A percentile compares a stretch with the other conserved stretches of the same genome.
Conservation (phyloP, 2,113 vertebrate genomes). For the Desmodus rotundus region DNA sequence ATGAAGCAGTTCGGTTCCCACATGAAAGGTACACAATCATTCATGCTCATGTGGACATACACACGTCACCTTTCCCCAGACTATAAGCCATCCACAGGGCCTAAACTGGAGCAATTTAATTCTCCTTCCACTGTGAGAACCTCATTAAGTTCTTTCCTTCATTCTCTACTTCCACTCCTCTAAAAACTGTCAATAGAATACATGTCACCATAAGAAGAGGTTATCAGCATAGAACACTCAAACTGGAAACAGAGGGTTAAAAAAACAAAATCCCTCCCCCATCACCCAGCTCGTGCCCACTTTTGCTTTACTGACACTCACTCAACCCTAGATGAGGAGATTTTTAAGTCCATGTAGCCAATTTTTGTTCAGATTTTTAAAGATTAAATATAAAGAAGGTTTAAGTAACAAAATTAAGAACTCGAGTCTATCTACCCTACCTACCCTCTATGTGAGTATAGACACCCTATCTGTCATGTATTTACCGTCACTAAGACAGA, state of each 20-base stretch:
- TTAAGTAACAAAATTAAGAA: background rate
- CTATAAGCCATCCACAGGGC: background rate
- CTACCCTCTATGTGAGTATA: background rate
- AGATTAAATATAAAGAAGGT: background rate
- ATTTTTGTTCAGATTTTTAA: background rate
- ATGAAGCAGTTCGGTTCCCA: background rate
- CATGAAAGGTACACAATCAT: background rate
- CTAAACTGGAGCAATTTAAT: background rate
- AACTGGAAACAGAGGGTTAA: background rate
- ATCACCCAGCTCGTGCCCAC: background rate
- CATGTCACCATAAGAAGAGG: background rate
- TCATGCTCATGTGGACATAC: background rate
- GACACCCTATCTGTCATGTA: background rate
- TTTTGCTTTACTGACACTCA: background rate
- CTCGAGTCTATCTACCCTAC: background rate
- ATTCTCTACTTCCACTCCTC: background rate
- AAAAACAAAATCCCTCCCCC: background rate
- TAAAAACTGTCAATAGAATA: background rate
- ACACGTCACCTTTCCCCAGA: background rate
- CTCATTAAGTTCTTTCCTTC: background rate
- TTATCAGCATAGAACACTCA: background rate
- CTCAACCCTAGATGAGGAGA: background rate
- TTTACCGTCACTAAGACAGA: background rate
- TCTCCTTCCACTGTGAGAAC: background rate
- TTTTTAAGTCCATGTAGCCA: background rate